Evolutionary conservation across 2,113 vertebrate species (phyloP).

Genomic region (Microcebus tavaratra): DNA sequence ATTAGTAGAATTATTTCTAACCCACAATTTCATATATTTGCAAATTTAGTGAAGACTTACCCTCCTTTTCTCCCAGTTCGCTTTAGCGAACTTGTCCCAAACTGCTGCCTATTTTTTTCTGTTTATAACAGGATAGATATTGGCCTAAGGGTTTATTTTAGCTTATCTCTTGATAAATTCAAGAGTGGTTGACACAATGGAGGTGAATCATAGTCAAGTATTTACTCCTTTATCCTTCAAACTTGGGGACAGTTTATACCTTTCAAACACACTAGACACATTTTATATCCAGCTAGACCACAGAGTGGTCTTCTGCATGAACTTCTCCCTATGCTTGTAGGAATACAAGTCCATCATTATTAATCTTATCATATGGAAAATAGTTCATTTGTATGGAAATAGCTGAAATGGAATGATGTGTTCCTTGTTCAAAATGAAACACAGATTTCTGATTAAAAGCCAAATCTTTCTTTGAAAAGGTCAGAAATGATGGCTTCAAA

Average conservation of each 20-base stretch:
- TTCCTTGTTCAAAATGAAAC: constrained; percentile 51
- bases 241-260: neutral
- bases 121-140: neutral
- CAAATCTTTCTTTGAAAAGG: constrained; percentile 46
- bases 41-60: neutral
- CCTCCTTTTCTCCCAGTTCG: neutral
- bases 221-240: neutral
- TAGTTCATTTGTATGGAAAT: constrained; percentile 67
- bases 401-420: neutral
- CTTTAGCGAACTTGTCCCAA: neutral
- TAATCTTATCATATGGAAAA: constrained; percentile 55
- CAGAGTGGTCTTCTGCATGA: neutral
- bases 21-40: neutral
- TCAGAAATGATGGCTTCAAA: constrained; percentile 26
- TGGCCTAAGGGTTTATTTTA: neutral
- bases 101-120: neutral
- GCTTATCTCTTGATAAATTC: neutral
- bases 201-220: neutral
- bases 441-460: constrained; percentile 63
- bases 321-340: neutral
- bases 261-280: neutral
- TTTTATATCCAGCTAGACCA: neutral
- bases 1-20: neutral
- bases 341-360: neutral
- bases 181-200: neutral